Percentiles rank a stretch among this genome's conserved stretches.
Conservation (phyloP, 2,888 invertebrate genomes). For the Odontothrips loti region DNA sequence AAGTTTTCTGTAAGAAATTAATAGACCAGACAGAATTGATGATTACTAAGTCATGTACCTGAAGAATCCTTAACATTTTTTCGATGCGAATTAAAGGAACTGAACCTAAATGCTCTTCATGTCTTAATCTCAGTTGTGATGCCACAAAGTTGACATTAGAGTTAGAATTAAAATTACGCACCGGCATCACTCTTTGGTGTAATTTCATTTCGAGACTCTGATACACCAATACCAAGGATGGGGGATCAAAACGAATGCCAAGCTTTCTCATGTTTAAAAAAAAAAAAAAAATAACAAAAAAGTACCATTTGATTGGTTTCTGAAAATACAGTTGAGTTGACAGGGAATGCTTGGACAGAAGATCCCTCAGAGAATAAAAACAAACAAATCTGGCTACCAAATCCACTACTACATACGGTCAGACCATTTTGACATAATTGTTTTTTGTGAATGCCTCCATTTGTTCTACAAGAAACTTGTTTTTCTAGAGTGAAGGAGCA, state of each 20-base stretch:
- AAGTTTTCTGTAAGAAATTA: not conserved
- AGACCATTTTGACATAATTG: too few species aligned
- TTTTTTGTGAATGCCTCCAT: too few species aligned
- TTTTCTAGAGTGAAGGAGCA: too few species aligned
- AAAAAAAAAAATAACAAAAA: too few species aligned
- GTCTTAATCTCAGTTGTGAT: not conserved
- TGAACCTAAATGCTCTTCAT: not conserved
- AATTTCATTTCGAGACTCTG: not conserved
- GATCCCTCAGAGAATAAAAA: too few species aligned
- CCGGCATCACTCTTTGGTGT: not conserved
- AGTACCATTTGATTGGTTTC: not conserved
- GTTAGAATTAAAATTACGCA: not conserved
- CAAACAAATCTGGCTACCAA: too few species aligned
- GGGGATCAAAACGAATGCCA: not conserved
- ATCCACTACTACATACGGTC: too few species aligned
- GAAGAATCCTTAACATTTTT: slow-evolving; percentile 6
- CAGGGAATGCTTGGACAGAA: too few species aligned
- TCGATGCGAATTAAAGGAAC: not conserved
- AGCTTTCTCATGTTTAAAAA: not conserved
- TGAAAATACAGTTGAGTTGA: not conserved
- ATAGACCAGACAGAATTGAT: not conserved
- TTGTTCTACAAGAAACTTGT: too few species aligned
- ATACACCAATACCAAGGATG: not conserved
- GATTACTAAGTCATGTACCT: not conserved
- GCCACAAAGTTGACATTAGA: not conserved